Evolutionary conservation across 1,140 invertebrate species (phyloP), one percentile per base, ranked within the genome.

Genomic region (Carposina sasakii): DNA sequence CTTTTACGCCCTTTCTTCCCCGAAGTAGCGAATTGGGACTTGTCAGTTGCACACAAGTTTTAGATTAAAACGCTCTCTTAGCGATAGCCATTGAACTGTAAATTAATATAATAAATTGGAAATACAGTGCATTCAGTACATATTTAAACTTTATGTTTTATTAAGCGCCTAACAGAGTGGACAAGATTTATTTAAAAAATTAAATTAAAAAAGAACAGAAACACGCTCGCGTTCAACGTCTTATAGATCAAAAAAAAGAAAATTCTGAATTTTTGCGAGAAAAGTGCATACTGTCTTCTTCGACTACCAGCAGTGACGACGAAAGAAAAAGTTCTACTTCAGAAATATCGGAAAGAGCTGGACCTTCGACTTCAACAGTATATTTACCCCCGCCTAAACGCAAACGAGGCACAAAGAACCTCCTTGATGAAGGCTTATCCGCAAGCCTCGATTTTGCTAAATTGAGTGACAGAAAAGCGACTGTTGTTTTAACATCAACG

Each of bases 401-500:
- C 0, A 46, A 46, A 52, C 42, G 34, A 28, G 34, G 10, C 15
- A 4, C 26, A 56, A 60, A 55, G 22, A 28, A 56, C 28, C 16
- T 67, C 3, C 37, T 63, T 42, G 52, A 55, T 30, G 28, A 28
- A 8, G 46, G 50, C 46, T 44, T 63, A 40, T 16, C 30, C 44
- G 16, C 54, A 16, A 62, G 41, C 21, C 52, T 67, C 20, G 63
- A 67, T 56, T 9, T 53, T 43, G 28, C 60, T 42, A 58, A 63
- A 45, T 42, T 61, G 12, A 58, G 34, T 36, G 57, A 48, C 50
- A 57, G 60, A 47, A 57, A 63, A 50, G 60, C 54, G 5, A 51
- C 52, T 48, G 31, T 47, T 5, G 57, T 63, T 52, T 33, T 63
- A 30, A 46, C 58, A 57, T 50, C 57, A 23, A 54, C 58, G 5